Evolutionary conservation across 2,797 vertebrate species (phyloP).

Genomic region (Poeciliopsis infans): DNA sequence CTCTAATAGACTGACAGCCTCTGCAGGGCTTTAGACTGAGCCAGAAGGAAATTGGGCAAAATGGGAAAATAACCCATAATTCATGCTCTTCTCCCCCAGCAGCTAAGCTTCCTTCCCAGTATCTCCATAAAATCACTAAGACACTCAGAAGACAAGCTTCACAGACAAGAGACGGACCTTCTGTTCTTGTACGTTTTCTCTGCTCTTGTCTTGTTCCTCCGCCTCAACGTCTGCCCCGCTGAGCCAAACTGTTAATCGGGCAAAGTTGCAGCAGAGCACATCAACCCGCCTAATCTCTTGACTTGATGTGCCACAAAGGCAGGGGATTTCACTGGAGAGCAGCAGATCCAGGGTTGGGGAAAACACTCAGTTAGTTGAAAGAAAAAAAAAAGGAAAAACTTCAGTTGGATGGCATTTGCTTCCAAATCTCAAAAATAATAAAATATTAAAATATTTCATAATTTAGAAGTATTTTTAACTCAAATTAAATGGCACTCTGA

Average conservation of each 20-base stretch:
- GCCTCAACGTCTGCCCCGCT: constrained; percentile 15
- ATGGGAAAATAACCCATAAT: constrained; percentile 70
- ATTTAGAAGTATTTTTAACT: neutral
- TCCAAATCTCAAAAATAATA: neutral
- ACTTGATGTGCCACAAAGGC: constrained; percentile 12
- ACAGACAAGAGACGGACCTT: constrained; percentile 39
- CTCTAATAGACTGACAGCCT: constrained; percentile 54
- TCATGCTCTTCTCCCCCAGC: constrained; percentile 41
- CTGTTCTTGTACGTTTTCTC: constrained; percentile 26
- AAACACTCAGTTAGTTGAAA: neutral
- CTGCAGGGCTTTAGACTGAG: constrained; percentile 41
- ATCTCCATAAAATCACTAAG: constrained; percentile 47
- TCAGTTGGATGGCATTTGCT: neutral
- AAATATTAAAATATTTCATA: neutral
- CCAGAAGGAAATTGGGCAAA: constrained; percentile 43
- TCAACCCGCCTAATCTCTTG: neutral
- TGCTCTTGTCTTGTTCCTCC: constrained; percentile 14
- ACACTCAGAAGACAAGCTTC: constrained; percentile 27
- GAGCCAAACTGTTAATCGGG: constrained; percentile 28
- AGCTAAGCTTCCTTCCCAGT: constrained; percentile 9
- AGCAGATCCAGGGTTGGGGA: neutral
- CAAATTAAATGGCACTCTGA: neutral
- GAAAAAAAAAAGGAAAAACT: neutral
- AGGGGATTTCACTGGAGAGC: neutral
- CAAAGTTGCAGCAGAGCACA: constrained; percentile 2